phyloP scores from a whole-genome alignment of 37 sponge, comb jelly and placozoan genomes.

The Chondrosia reniformis region DNA sequence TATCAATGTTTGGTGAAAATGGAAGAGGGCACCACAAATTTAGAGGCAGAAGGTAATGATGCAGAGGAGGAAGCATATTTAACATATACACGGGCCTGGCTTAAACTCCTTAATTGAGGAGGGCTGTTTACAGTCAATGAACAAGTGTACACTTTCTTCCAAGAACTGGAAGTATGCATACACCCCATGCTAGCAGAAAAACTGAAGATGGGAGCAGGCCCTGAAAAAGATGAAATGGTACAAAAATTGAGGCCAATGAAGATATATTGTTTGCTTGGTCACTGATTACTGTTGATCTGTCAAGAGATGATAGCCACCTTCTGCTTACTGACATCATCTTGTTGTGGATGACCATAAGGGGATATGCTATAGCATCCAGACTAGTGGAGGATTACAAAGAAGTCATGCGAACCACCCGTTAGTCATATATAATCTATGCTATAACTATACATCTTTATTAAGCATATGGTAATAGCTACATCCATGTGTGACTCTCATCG shows the following conservation, averaged over 20 bases:
- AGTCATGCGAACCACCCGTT: too few relatives aligned
- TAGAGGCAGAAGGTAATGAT: neutral
- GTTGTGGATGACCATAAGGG: slow-evolving; percentile 1
- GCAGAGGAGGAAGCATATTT: neutral
- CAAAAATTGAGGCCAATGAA: neutral
- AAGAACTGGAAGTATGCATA: neutral
- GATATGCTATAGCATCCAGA: neutral
- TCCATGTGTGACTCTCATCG: too few relatives aligned
- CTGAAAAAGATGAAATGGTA: neutral
- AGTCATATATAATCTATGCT: too few relatives aligned
- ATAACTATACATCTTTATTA: too few relatives aligned
- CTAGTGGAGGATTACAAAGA: neutral
- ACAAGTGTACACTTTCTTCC: neutral
- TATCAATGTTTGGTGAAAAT: too few relatives aligned
- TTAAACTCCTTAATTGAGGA: neutral
- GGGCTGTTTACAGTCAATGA: neutral
- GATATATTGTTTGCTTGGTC: neutral
- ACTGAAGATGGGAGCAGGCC: neutral
- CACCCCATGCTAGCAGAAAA: neutral
- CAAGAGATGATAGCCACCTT: neutral
- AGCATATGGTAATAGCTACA: too few relatives aligned
- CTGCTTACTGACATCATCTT: neutral
- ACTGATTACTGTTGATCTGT: neutral
- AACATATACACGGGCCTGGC: neutral
- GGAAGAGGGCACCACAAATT: too few relatives aligned